These are phyloP conservation scores for Trissolcus brochymenae DNA, from an alignment of 2,888 invertebrate genomes.

Conservation along the genomic window DNA sequence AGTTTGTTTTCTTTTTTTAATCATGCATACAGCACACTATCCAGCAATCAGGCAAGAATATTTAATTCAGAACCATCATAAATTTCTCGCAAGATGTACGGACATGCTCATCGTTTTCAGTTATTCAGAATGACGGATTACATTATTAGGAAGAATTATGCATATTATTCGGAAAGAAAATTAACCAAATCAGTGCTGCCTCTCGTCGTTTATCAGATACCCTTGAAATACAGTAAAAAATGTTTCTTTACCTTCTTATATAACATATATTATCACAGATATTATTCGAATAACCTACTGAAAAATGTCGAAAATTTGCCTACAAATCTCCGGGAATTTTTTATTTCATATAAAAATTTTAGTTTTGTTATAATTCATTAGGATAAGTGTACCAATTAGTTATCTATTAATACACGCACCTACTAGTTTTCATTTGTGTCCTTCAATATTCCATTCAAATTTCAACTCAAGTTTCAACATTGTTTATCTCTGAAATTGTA, in stretches of 20 bases:
- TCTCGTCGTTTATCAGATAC: slow-evolving; percentile 7
- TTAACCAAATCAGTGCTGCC: slow-evolving; percentile 50
- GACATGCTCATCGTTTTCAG: slow-evolving; percentile 35
- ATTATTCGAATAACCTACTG: slow-evolving; percentile 46
- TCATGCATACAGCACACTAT: slow-evolving; percentile 52
- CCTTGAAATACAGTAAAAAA: slow-evolving; percentile 31
- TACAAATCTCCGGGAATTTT: slow-evolving; percentile 31
- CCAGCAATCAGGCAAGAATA: slow-evolving; percentile 56
- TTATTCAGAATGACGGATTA: slow-evolving; percentile 44
- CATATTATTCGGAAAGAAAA: slow-evolving; percentile 29
- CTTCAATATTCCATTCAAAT: too few relatives aligned
- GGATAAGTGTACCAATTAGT: too few relatives aligned
- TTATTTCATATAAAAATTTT: slow-evolving; percentile 25
- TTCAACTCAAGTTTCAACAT: too few relatives aligned
- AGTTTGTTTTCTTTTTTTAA: slow-evolving; percentile 37
- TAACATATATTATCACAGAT: slow-evolving; percentile 55
- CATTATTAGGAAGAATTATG: slow-evolving; percentile 48
- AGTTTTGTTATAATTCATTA: slow-evolving; percentile 5
- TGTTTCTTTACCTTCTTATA: slow-evolving; percentile 30
- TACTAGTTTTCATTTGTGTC: not conserved
- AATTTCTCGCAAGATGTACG: slow-evolving; percentile 53
- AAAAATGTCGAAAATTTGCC: slow-evolving; percentile 24
- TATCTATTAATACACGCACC: too few relatives aligned
- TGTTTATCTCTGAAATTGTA: too few relatives aligned
- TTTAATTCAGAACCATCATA: slow-evolving; percentile 56